Evolutionary conservation across 2,113 vertebrate genomes (phyloP).

Genomic region (Eulacestoma nigropectus): DNA sequence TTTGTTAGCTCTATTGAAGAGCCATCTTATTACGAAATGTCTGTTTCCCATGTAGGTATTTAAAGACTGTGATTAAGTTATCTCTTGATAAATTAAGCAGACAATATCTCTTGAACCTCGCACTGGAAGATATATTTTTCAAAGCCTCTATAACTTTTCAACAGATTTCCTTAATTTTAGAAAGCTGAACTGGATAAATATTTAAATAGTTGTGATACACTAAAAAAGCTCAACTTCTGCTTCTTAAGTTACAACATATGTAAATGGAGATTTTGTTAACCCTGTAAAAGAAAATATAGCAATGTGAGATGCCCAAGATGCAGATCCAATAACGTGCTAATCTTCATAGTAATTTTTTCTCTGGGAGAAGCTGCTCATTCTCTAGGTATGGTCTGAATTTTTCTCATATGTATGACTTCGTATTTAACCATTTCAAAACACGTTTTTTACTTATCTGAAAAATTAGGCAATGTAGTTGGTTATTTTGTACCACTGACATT

Average conservation of each 20-base stretch:
- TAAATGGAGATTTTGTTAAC: neutral
- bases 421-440: neutral
- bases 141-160: neutral
- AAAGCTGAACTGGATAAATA: neutral
- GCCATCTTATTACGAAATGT: neutral
- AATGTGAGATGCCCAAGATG: neutral
- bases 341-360: neutral
- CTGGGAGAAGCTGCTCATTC: neutral
- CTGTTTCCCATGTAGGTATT: neutral
- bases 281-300: neutral
- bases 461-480: neutral
- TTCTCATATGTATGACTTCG: neutral
- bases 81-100: slow-evolving; percentile 9
- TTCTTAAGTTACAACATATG: neutral
- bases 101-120: neutral
- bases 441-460: neutral
- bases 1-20: neutral
- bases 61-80: neutral
- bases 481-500: neutral
- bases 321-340: neutral
- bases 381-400: neutral
- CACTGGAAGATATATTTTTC: neutral
- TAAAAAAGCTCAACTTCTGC: neutral
- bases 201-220: neutral
- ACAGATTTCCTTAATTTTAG: neutral